Evolutionary conservation across 2,888 invertebrate species (phyloP).

Genomic region (Dusona sp.): DNA sequence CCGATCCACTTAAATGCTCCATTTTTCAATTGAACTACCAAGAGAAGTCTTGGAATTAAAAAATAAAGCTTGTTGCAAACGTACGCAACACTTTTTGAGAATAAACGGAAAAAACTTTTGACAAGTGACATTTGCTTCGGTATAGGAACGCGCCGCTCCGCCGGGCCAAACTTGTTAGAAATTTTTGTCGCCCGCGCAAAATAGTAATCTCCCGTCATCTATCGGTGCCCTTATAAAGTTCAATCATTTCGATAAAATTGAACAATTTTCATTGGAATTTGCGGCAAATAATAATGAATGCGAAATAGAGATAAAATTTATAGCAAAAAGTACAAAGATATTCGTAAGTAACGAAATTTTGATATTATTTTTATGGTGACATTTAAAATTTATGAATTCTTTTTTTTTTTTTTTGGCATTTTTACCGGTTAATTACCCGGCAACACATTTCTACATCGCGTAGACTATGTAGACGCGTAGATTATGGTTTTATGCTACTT

Average conservation of each 20-base stretch:
- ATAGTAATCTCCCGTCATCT: background rate
- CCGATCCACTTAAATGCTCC: conserved; percentile 88
- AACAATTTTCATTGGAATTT: background rate
- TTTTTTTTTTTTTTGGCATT: no score
- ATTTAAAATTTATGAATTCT: no score
- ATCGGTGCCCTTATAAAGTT: background rate
- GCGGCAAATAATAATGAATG: no score
- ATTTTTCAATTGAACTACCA: conserved; percentile 80
- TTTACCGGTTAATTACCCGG: no score
- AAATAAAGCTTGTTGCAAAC: background rate
- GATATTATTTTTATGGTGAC: no score
- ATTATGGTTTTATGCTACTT: no score
- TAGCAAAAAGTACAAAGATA: no score
- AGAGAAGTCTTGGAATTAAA: conserved; percentile 1
- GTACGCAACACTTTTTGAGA: background rate
- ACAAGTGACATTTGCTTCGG: conserved; percentile 53
- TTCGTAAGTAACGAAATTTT: no score
- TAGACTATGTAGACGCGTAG: no score
- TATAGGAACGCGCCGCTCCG: conserved; percentile 62
- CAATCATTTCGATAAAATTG: background rate
- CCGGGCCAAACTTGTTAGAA: conserved; percentile 18
- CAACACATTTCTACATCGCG: no score
- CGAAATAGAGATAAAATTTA: no score
- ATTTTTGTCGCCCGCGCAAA: conserved; percentile 12
- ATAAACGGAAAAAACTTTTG: conserved; percentile 33